Evolutionary conservation across 2,797 vertebrate species (phyloP), one percentile per base, ranked within the genome.

Genomic region (Chelidonichthys spinosus): DNA sequence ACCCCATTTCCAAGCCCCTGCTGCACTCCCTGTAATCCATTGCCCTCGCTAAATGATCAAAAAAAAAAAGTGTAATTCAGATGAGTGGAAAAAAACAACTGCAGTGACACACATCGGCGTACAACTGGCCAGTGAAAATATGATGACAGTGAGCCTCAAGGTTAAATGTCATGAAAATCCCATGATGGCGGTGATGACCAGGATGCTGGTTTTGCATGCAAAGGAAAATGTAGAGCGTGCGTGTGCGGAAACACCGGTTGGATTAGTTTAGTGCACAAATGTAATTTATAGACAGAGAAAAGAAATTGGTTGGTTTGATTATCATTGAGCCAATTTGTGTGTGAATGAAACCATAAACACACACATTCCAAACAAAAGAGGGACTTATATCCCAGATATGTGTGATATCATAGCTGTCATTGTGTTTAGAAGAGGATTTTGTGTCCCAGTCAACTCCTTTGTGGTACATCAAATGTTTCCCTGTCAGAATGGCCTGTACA

Each of bases 1-100:
- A 94, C 93, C 93, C 91, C 90, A 90, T 93, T 92, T 91, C 89
- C 86, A 92, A 79, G 83, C 83, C 73, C 78, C 82, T 74, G 75
- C 85, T 90, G 88, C 83, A 79, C 84, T 86, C 76, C 73, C 85
- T 87, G 83, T 92, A 94, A 93, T 92, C 93, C 91, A 85, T n/a
- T 89, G 84, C 80, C 79, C 88, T 88, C 56, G 37, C 83, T 86
- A 78, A 90, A 93, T 89, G 75, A 88, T 74, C 6, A 54, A n/a
- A 47, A 83, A 81, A 89, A 78, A 83, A 90, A 92, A 86, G 88
- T 89, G 85, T 91, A 91, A 93, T 92, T 92, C 91, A 91, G 90
- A 92, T 90, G 90, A 93, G 90, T 92, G 91, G 77, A 72, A 79
- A 87, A 74, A 79, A 78, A 76, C 55, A 2, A 13, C 69, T 75